phyloP scores from a whole-genome alignment of 2,113 vertebrate species.

The Zosterops borbonicus region DNA sequence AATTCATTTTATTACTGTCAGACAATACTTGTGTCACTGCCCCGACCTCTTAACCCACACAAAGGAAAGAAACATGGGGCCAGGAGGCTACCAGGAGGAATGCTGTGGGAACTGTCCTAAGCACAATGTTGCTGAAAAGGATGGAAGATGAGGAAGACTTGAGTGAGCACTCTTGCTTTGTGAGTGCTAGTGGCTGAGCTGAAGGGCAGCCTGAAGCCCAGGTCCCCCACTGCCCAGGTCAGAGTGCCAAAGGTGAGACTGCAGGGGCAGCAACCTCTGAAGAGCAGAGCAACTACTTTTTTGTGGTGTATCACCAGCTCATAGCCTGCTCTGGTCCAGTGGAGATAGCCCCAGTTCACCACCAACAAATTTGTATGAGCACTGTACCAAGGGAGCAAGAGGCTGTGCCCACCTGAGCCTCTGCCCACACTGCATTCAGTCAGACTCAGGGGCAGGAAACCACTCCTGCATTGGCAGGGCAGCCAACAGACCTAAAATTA shows the following conservation, averaged over 20 bases:
- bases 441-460: background rate
- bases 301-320: background rate
- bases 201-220: background rate
- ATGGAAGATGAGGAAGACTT: background rate
- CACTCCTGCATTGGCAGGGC: rapidly evolving
- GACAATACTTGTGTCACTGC: background rate
- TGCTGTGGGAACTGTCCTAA: background rate
- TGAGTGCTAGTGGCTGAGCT: background rate
- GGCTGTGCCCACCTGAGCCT: background rate
- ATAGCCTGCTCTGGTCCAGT: background rate
- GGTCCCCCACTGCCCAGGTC: background rate
- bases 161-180: rapidly evolving
- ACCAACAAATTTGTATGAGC: background rate
- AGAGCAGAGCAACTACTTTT: background rate
- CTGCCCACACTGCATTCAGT: rapidly evolving
- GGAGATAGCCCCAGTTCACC: background rate
- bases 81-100: background rate
- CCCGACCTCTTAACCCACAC: too few species aligned
- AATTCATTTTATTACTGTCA: background rate
- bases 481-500: background rate
- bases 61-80: background rate
- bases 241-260: background rate
- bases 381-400: background rate
- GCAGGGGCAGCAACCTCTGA: background rate
- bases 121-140: rapidly evolving